Base-by-base conservation (phyloP, 2,888 invertebrate genomes). In the Agelastica alni region DNA sequence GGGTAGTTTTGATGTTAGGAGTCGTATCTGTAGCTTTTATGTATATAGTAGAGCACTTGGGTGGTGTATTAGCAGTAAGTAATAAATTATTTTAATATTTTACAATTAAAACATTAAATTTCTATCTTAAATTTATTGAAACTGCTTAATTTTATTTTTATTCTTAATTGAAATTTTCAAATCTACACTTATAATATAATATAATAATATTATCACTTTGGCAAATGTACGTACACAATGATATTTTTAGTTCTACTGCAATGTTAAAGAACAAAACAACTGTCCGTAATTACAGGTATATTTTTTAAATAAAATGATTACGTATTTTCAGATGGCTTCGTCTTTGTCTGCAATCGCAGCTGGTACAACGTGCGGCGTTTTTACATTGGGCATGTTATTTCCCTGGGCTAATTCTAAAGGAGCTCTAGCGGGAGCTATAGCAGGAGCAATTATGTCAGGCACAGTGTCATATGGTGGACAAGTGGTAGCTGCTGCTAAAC, bases 341-440 rank as follows among this genome's bases (percentile, higher is more conserved):
- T 88, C 90, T 10, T 76, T 91, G 42, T 88, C 91, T n/a, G 89
- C 91, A 0, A 90, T 93, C 60, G 88, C 91, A 1, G 88, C 91
- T 0, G 89, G 91, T 31, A 88, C 91, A 4, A 87, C 91, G 0
- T 88, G 91, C 65, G 93, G 92, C 0, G 82, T 92, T 6, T 93
- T 93, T 70, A 87, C 90, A 0, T 77, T 93, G 14, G 93, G 93
- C 56, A 90, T 93, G 86, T 79, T 86, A 60, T 82, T 89, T 69
- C 91, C 92, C 34, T 92, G 89, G 87, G 84, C 87, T 48, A 91
- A 88, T 52, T 83, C 85, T 0, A 79, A 84, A 67, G 87, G 89
- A 42, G 82, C 83, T 16, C 70, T 83, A 31, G 74, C 77, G 37
- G 85, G 89, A 9, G 84, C 83, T 28, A 66, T 87, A 55, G 78